phyloP scores from a whole-genome alignment of 2,888 invertebrate species.

The Magallana nippona region DNA sequence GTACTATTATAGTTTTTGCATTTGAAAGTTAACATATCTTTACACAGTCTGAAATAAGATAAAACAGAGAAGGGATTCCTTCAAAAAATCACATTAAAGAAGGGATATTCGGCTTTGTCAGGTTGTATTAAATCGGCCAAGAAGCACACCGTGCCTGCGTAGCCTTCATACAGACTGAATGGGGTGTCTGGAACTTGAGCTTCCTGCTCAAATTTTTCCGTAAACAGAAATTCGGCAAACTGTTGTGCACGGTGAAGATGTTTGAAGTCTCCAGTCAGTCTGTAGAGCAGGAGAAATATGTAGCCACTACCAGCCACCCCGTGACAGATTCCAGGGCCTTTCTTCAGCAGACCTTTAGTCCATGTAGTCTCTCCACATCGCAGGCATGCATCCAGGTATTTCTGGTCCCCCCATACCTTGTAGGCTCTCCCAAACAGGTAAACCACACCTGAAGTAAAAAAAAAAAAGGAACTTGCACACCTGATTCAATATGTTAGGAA shows the following conservation, averaged over 20 bases:
- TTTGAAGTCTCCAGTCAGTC: conserved; percentile 86
- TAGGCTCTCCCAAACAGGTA: conserved; percentile 92
- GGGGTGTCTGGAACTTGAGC: conserved; percentile 90
- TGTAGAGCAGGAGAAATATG: conserved; percentile 83
- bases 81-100: conserved; percentile 84
- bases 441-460: conserved; percentile 83
- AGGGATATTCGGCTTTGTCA: conserved; percentile 89
- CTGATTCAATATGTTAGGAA: too few species aligned
- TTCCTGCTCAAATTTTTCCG: conserved; percentile 78
- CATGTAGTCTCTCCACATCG: conserved; percentile 89
- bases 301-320: conserved; percentile 82
- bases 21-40: too few species aligned
- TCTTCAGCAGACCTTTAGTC: conserved; percentile 89
- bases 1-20: too few species aligned
- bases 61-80: not conserved
- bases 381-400: conserved; percentile 86
- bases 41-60: too few species aligned
- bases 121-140: conserved; percentile 88
- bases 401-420: conserved; percentile 86
- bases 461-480: too few species aligned
- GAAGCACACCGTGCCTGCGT: conserved; percentile 91
- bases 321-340: conserved; percentile 94
- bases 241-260: conserved; percentile 86
- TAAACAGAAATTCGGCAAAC: conserved; percentile 87
- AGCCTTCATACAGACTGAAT: conserved; percentile 91